These are phyloP conservation scores for Xiphorhynchus erythropygius DNA, from an alignment of 2,797 vertebrate species.

Conservation along the genomic window DNA sequence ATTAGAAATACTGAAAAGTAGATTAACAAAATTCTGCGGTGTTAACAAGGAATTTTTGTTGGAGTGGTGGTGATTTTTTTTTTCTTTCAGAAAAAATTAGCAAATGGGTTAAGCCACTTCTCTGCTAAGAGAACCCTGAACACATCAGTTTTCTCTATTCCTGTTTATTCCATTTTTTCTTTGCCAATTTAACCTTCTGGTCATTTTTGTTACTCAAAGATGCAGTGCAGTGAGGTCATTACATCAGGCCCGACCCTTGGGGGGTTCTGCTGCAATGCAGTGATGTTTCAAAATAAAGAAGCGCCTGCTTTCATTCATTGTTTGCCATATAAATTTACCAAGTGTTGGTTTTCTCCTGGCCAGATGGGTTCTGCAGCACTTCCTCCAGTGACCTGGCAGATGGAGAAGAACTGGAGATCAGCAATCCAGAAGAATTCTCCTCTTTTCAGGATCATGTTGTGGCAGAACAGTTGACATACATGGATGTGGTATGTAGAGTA, in stretches of 20 bases:
- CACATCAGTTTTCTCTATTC: not conserved
- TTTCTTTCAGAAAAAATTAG: not conserved
- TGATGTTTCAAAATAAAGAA: not conserved
- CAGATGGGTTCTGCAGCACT: conserved; percentile 82
- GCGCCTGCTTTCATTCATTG: not conserved
- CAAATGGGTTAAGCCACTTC: not conserved
- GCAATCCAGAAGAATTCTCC: conserved; percentile 85
- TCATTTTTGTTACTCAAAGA: not conserved
- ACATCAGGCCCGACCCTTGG: not conserved
- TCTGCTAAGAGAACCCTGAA: not conserved
- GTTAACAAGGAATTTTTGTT: not conserved
- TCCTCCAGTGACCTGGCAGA: conserved; percentile 79
- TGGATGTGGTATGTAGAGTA: conserved; percentile 87
- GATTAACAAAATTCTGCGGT: not conserved
- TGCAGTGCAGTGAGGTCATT: not conserved
- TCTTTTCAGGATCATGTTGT: conserved; percentile 87
- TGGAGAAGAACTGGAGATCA: conserved; percentile 84
- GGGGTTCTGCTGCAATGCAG: not conserved
- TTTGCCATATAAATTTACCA: not conserved
- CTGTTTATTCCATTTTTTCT: not conserved
- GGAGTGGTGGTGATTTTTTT: not conserved
- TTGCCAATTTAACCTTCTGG: not conserved
- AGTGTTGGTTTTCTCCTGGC: not conserved
- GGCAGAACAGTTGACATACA: conserved; percentile 94
- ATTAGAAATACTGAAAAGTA: not conserved